Evolutionary conservation across 2,797 vertebrate species (phyloP), one percentile per base, ranked within the genome.

Genomic region (Psittacula echo): DNA sequence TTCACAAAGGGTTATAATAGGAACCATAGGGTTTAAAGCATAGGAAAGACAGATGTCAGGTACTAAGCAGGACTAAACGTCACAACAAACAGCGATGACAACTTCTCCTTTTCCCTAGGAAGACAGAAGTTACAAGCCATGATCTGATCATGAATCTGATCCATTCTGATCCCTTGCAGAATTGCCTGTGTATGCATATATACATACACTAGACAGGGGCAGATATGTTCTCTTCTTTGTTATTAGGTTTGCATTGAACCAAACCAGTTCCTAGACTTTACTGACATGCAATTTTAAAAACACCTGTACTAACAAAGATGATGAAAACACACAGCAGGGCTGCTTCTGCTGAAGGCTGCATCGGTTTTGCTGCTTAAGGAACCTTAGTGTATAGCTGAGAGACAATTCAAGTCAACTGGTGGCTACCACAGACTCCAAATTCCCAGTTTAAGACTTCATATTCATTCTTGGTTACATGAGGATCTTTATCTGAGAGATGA

Each of bases 331-430:
- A 10, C 14, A 93, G 47, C 18, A 87, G 11, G 32, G 64, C 42
- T 64, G 30, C 26, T n/a, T 70, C 58, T 39, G 2, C 15, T 32
- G 30, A 76, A 72, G 42, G 13, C 22, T 73, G 29, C 39, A 41
- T 42, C 42, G 37, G 34, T 62, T 94, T 24, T 50, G 21, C 71
- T 62, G 11, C 60, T 76, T 72, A 75, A 68, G 42, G 53, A 78
- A 50, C 23, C 24, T 44, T 7, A 73, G 9, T 0, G 0, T 5
- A 62, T 20, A 79, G 42, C 45, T 47, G n/a, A 73, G 53, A 64
- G 23, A 58, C 24, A 42, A 85, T 23, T 74, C 44, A 83, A 74
- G n/a, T 9, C 32, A 93, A 68, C 0, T 4, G 10, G n/a, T 26
- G 20, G 18, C n/a, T 48, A 74, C 11, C 26, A 67, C 4, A 67